Evolutionary conservation across 1,140 invertebrate species (phyloP), one percentile per base, ranked within the genome.

Genomic region (Pantala flavescens): DNA sequence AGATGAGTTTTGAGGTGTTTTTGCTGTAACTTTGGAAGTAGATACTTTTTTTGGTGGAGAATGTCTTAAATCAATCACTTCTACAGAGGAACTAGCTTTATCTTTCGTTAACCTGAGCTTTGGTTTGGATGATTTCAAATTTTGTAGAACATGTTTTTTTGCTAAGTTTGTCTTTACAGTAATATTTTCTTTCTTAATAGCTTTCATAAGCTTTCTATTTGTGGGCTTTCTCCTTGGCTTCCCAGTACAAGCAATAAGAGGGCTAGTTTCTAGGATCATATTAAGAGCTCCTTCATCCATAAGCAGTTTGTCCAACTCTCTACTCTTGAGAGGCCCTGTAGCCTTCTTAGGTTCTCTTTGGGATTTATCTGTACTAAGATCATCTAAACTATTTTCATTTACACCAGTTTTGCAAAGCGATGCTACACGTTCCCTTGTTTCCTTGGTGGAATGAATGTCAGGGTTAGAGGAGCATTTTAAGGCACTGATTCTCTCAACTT

Each of bases 201-300:
- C 19, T 0, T 71, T 72, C 11, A 36, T 36, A 5, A 36, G 19
- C 63, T 75, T 70, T 71, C 43, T 71, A 24, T 43, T 55, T 36
- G 21, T 63, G 42, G 28, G 71, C 21, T 24, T 76, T 16, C 73
- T 74, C 14, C 73, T 36, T 24, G 12, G 12, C 16, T 70, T 74
- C n/a, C 7, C 43, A n/a, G 21, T 63, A 73, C 75, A 73, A 70
- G 76, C 0, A 76, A 23, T 24, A 5, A 75, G 75, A 85, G 74
- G 87, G 87, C 78, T 90, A 0, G 93, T 85, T 23, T 92, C 90
- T 78, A 93, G 92, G 19, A 94, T 83, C 86, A 94, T 90, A 81
- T 93, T 93, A 0, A 93, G 90, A 2, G 92, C 91, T 0, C 93
- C 93, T 81, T 94, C 93, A 81, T 94, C 93, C 81, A 91, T 91